Evolutionary conservation across 2,888 invertebrate species (phyloP), one percentile per base, ranked within the genome.

Genomic region (Monopis laevigella): DNA sequence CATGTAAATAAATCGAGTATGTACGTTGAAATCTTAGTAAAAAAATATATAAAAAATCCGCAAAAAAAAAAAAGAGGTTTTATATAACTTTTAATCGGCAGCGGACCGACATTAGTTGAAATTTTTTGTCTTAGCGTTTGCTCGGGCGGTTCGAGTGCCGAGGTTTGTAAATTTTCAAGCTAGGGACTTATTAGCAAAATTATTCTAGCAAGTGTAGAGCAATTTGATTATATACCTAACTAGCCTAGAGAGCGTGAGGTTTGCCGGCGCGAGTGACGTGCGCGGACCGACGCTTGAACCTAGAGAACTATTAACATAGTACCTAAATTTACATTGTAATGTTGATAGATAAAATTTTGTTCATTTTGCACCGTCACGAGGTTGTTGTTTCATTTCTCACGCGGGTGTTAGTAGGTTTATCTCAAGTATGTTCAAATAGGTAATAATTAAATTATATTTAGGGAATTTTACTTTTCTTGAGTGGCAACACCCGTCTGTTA

Each of bases 301-400:
- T 21, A 21, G 24, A 21, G 5, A 21, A 21, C 24, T 7, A 21
- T 21, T 21, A 21, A 7, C 8, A 5, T 21, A 21, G n/a, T 7
- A 29, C 36, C n/a, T 36, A 24, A 26, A 39, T 19, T 59, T 67
- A 67, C 60, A 59, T 67, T 65, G 58, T 66, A 69, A 70, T 59
- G 63, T 71, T 68, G 72, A 73, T 74, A 73, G 75, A 69, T 68
- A 72, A 73, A 75, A 69, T 71, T 62, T 58, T 65, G 62, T 68
- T 74, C 66, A 61, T 67, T 48, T 62, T 65, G 74, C 74, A 74
- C 74, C 67, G 64, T 67, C 62, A 60, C 60, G 29, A 38, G 19
- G 36, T 55, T 56, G 56, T 54, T 57, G 54, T 45, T 54, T 32
- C 32, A 49, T 60, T 59, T 55, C 56, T 58, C 54, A 60, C 29